These are phyloP conservation scores for Cataglyphis hispanica DNA, from an alignment of 1,140 invertebrate genomes.

Conservation along the genomic window DNA sequence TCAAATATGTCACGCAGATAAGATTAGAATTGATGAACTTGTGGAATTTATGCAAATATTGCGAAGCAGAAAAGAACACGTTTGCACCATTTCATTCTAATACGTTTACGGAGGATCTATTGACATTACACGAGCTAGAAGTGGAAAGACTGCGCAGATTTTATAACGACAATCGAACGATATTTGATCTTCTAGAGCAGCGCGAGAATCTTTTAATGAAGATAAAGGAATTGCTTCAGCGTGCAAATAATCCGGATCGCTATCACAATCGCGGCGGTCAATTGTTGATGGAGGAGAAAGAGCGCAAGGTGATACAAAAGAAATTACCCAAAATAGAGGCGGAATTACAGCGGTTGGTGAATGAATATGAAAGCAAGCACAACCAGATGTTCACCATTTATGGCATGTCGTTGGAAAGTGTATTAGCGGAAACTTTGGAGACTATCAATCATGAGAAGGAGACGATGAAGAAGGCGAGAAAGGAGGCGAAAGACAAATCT, in stretches of 20 bases:
- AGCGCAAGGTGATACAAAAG: conserved; percentile 91
- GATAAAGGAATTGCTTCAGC: conserved; percentile 90
- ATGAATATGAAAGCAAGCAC: conserved; percentile 87
- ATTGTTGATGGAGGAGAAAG: conserved; percentile 93
- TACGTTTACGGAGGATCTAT: conserved; percentile 90
- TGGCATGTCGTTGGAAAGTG: conserved; percentile 87
- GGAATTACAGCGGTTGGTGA: conserved; percentile 87
- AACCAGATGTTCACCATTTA: conserved; percentile 87
- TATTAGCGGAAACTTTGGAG: conserved; percentile 87
- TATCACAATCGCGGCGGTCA: conserved; percentile 95
- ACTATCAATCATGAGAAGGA: conserved; percentile 81
- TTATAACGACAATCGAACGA: conserved; percentile 86
- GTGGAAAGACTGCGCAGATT: conserved; percentile 89
- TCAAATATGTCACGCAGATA: conserved; percentile 67
- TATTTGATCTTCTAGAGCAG: conserved; percentile 89
- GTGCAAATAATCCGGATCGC: conserved; percentile 91
- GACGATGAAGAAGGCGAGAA: conserved; percentile 81
- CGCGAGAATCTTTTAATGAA: conserved; percentile 89
- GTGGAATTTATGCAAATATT: conserved; percentile 68
- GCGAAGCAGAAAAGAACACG: conserved; percentile 86
- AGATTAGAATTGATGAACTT: conserved; percentile 48
- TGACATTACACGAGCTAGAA: conserved; percentile 91
- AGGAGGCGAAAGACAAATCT: conserved; percentile 82
- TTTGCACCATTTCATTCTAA: conserved; percentile 88
- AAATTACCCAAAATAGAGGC: conserved; percentile 89